A percentile compares a stretch with the other conserved stretches of the same genome.
These are phyloP conservation scores for Drosophila leonis DNA, from an alignment of 2,888 invertebrate species.

Conservation along the genomic window DNA sequence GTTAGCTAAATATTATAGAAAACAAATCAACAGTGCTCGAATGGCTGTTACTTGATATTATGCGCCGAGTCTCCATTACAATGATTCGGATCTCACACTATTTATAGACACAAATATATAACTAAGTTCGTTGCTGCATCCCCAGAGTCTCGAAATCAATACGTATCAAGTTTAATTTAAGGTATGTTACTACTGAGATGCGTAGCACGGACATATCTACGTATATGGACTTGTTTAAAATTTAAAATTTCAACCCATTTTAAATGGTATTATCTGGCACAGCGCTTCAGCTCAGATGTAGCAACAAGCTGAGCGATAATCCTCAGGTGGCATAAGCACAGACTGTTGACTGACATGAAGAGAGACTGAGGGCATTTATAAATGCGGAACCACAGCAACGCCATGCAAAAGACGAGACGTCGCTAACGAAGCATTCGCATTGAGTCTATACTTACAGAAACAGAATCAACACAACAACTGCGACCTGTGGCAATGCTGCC, in stretches of 20 bases:
- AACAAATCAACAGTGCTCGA: background rate
- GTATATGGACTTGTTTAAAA: background rate
- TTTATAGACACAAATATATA: background rate
- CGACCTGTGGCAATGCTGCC: constrained; percentile 42
- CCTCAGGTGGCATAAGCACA: constrained; percentile 31
- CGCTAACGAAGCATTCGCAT: constrained; percentile 51
- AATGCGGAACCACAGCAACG: constrained; percentile 63
- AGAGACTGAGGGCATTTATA: constrained; percentile 23
- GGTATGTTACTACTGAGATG: background rate
- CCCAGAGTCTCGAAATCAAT: background rate
- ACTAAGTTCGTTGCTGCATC: background rate
- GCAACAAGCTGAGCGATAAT: constrained; percentile 40
- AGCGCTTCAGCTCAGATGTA: background rate
- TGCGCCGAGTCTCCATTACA: background rate
- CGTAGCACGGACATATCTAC: too few relatives aligned
- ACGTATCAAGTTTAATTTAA: background rate
- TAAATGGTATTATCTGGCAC: background rate
- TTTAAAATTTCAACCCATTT: background rate
- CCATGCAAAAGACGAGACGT: constrained; percentile 42
- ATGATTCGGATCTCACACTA: background rate
- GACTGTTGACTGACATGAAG: background rate
- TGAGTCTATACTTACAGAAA: constrained; percentile 5
- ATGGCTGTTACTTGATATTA: background rate
- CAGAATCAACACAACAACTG: constrained; percentile 30
- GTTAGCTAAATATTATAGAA: background rate